Conservation (phyloP, 2,888 invertebrate genomes). For the Acanthosepion pharaonis region DNA sequence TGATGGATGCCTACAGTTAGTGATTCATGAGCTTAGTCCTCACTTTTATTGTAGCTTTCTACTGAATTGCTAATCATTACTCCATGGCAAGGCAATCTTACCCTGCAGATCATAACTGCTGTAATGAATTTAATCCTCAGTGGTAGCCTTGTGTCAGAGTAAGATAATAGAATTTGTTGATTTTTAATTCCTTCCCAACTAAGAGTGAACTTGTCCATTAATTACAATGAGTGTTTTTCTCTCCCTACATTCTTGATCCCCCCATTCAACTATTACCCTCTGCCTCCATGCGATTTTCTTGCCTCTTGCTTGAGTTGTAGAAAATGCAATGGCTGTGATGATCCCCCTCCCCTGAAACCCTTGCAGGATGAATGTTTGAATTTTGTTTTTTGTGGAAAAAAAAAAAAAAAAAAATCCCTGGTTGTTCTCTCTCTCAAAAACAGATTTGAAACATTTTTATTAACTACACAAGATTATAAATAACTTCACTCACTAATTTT, state of each 20-base stretch:
- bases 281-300: background rate
- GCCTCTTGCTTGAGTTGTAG: background rate
- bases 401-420: background rate
- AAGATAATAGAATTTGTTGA: too few relatives aligned
- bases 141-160: too few relatives aligned
- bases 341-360: background rate
- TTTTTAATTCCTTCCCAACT: too few relatives aligned
- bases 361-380: background rate
- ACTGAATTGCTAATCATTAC: too few relatives aligned
- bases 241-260: background rate
- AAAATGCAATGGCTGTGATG: conserved; percentile 4
- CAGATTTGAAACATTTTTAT: background rate
- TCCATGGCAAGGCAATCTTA: too few relatives aligned
- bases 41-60: too few relatives aligned
- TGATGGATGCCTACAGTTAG: too few relatives aligned
- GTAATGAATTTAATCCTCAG: too few relatives aligned
- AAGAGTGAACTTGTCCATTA: too few relatives aligned
- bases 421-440: background rate
- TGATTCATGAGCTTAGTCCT: too few relatives aligned
- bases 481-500: background rate
- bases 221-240: background rate
- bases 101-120: too few relatives aligned
- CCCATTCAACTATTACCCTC: background rate
- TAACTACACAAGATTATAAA: background rate
- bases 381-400: background rate